Conservation (phyloP, 2,113 vertebrate species). For the Pluvianellus socialis region DNA sequence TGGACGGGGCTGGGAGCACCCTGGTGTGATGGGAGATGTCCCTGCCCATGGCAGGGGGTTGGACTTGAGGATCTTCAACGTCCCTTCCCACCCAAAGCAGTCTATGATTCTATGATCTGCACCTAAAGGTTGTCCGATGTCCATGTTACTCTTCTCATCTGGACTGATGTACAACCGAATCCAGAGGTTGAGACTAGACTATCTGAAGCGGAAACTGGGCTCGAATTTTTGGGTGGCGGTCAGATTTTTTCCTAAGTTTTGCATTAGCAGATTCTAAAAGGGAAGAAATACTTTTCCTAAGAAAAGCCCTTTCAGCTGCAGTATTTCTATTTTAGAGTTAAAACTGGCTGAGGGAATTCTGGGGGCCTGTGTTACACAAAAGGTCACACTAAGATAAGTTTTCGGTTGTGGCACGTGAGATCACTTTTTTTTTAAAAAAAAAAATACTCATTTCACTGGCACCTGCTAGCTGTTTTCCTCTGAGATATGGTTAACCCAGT, state of each 20-base stretch:
- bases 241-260: neutral
- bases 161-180: neutral
- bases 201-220: neutral
- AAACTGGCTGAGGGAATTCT: neutral
- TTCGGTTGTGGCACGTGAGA: neutral
- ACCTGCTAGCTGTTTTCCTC: neutral
- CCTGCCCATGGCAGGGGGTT: neutral
- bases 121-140: neutral
- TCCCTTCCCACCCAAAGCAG: neutral
- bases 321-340: neutral
- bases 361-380: fast-evolving
- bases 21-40: neutral
- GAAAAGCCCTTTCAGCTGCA: neutral
- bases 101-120: neutral
- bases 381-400: neutral
- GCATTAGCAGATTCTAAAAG: neutral
- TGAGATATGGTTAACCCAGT: neutral
- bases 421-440: neutral
- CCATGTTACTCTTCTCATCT: neutral
- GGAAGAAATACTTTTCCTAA: neutral
- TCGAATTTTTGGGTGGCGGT: neutral
- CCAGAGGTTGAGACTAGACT: neutral
- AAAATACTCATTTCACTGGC: neutral
- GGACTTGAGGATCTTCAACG: neutral
- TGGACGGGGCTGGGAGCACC: neutral